Percentiles rank a stretch among this genome's conserved stretches.
These are phyloP conservation scores for Nudaria mundana DNA, from an alignment of 2,888 invertebrate species.

Conservation along the genomic window DNA sequence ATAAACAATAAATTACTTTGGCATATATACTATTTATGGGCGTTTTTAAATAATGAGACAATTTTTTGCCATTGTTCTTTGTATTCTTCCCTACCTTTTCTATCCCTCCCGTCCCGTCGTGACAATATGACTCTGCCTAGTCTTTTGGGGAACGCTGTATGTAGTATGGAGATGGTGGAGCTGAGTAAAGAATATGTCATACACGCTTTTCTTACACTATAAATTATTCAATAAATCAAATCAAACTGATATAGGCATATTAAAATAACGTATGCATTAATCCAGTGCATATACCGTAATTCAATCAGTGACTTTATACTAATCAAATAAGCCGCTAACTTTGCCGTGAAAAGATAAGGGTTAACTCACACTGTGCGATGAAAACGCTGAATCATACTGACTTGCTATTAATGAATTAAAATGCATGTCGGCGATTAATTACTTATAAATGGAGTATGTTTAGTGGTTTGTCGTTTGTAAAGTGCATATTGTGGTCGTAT, in stretches of 20 bases:
- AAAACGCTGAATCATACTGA: constrained; percentile 40
- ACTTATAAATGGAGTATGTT: constrained; percentile 18
- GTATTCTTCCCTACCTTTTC: no score
- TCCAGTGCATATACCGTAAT: constrained; percentile 68
- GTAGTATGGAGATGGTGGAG: no score
- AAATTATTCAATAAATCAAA: constrained; percentile 24
- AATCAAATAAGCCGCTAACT: constrained; percentile 77
- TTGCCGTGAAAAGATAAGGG: constrained; percentile 54
- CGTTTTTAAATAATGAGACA: no score
- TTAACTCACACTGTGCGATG: constrained; percentile 35
- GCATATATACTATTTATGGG: no score
- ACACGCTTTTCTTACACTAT: no score
- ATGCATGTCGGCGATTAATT: constrained; percentile 24
- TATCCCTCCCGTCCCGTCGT: no score
- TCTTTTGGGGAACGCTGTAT: no score
- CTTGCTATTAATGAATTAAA: constrained; percentile 13
- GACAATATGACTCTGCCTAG: no score
- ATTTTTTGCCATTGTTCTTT: no score
- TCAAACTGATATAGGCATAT: constrained; percentile 19
- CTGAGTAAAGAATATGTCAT: no score
- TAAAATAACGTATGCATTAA: constrained; percentile 27
- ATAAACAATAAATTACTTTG: no score
- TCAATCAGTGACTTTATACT: constrained; percentile 70
- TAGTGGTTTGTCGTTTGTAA: constrained; percentile 11
- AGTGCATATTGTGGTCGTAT: constrained; percentile 7